A percentile compares a stretch with the other conserved stretches of the same genome.
These are phyloP conservation scores for Meteorus cinctellus DNA, from an alignment of 2,888 invertebrate species.

Conservation along the genomic window DNA sequence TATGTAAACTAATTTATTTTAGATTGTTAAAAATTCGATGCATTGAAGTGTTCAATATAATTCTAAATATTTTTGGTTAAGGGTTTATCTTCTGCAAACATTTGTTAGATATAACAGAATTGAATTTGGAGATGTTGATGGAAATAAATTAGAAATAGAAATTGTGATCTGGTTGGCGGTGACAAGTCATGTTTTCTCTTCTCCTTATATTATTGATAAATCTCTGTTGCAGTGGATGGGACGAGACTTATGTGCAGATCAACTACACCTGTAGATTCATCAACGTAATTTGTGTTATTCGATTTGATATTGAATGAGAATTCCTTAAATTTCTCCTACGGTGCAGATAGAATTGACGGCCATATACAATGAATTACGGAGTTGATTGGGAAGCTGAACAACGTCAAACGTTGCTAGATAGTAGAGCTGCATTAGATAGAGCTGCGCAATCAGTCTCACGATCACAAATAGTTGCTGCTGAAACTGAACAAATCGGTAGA, in stretches of 20 bases:
- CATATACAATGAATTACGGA: conserved; percentile 62
- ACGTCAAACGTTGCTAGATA: conserved; percentile 76
- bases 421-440: conserved; percentile 76
- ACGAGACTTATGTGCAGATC: too few species aligned
- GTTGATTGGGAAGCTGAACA: conserved; percentile 76
- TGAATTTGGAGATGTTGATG: too few species aligned
- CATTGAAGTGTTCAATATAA: neutral
- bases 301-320: neutral
- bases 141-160: too few species aligned
- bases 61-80: neutral
- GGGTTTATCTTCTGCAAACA: neutral
- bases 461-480: conserved; percentile 83
- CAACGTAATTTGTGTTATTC: neutral
- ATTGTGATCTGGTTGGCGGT: too few species aligned
- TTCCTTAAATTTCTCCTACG: neutral
- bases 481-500: conserved; percentile 86
- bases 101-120: neutral
- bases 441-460: conserved; percentile 80
- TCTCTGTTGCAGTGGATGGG: neutral
- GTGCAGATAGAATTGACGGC: neutral
- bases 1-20: neutral
- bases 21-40: neutral
- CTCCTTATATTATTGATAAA: neutral
- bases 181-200: neutral
- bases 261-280: neutral